Evolutionary conservation across 2,888 invertebrate genomes (phyloP).

Genomic region (Clusia tigrina): DNA sequence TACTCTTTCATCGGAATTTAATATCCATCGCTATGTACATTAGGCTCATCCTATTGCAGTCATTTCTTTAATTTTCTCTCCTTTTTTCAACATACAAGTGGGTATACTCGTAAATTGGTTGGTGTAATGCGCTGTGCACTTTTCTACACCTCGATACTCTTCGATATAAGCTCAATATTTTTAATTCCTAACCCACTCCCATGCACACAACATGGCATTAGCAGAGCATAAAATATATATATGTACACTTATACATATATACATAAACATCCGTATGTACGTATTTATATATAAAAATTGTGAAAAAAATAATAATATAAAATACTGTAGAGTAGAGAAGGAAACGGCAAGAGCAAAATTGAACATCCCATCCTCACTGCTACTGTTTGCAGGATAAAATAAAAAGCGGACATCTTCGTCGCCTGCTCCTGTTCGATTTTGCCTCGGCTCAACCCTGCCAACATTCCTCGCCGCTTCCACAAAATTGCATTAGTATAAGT

Average conservation of each 20-base stretch:
- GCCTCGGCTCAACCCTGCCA: neutral
- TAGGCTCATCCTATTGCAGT: neutral
- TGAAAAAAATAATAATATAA: constrained; percentile 1
- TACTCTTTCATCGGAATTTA: constrained; percentile 12
- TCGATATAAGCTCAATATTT: constrained; percentile 24
- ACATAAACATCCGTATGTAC: too few relatives aligned
- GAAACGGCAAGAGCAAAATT: too few relatives aligned
- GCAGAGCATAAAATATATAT: neutral
- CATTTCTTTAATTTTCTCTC: neutral
- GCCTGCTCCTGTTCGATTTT: constrained; percentile 19
- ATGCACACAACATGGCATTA: neutral
- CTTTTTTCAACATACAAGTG: neutral
- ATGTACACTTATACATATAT: constrained; percentile 4
- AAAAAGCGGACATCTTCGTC: constrained; percentile 12
- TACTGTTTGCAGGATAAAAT: constrained; percentile 9
- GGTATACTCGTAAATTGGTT: neutral
- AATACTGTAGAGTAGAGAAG: neutral
- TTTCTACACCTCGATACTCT: neutral
- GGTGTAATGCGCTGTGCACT: constrained; percentile 2
- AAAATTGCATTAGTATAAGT: constrained; percentile 34
- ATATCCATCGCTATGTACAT: constrained; percentile 2
- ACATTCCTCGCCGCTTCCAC: neutral
- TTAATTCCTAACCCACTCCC: constrained; percentile 12
- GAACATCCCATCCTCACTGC: too few relatives aligned
- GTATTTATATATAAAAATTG: too few relatives aligned